Evolutionary conservation across 2,797 vertebrate genomes (phyloP).

Genomic region (Clamator glandarius): DNA sequence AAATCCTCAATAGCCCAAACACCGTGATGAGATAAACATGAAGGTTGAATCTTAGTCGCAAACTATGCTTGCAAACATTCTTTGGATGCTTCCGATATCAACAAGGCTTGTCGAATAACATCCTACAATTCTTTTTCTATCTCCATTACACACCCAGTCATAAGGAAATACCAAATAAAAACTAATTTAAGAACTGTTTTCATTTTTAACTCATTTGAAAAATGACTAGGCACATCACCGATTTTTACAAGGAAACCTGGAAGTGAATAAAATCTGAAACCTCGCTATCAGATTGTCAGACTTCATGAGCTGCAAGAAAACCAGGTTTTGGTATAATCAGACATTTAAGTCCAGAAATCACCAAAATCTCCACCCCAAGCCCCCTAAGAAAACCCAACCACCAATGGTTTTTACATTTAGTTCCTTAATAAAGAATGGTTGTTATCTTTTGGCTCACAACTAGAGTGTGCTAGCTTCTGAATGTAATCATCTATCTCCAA

Average conservation of each 20-base stretch:
- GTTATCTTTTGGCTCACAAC: background rate
- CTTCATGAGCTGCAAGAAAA: background rate
- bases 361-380: no score
- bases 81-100: background rate
- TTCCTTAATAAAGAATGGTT: background rate
- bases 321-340: background rate
- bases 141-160: background rate
- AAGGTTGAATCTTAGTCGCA: conserved; percentile 2
- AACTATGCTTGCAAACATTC: background rate
- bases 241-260: background rate
- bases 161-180: background rate
- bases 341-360: background rate
- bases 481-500: background rate
- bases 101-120: background rate
- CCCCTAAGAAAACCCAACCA: background rate
- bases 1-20: conserved; percentile 32
- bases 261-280: background rate
- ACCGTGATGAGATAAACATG: background rate
- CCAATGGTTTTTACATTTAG: background rate
- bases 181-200: background rate
- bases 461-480: background rate
- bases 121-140: background rate
- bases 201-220: background rate
- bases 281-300: background rate
- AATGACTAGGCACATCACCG: background rate